Conservation (phyloP, 2,113 vertebrate species). For the Gambusia affinis region DNA sequence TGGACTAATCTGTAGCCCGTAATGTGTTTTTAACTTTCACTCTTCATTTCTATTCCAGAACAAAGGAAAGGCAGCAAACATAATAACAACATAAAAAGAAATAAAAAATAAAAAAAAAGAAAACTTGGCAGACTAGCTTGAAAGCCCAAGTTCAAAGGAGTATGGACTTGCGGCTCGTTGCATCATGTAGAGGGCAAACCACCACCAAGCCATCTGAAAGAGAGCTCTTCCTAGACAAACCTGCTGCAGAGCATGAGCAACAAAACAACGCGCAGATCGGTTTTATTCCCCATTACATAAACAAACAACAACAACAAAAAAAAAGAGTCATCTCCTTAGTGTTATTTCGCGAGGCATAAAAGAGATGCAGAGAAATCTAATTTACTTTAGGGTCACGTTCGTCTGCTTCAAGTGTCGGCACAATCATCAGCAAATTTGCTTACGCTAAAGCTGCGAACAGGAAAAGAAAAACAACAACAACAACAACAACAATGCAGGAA, state of each 20-base stretch:
- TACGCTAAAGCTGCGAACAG: slow-evolving; percentile 20
- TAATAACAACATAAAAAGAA: slow-evolving; percentile 49
- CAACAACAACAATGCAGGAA: background rate
- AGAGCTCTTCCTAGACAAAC: slow-evolving; percentile 63
- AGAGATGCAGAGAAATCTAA: slow-evolving; percentile 59
- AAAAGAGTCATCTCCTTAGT: slow-evolving; percentile 11
- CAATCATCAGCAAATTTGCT: slow-evolving; percentile 55
- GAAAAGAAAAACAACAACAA: slow-evolving; percentile 38
- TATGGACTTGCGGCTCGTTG: slow-evolving; percentile 77
- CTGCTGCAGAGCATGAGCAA: slow-evolving; percentile 46
- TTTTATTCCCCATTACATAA: slow-evolving; percentile 40
- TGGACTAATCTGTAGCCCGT: background rate
- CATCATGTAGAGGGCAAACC: slow-evolving; percentile 78
- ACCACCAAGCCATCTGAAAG: slow-evolving; percentile 65
- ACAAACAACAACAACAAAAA: slow-evolving; percentile 18
- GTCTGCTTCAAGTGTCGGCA: slow-evolving; percentile 50
- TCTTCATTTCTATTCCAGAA: slow-evolving; percentile 48
- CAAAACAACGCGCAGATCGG: slow-evolving; percentile 59
- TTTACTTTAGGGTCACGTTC: slow-evolving; percentile 67
- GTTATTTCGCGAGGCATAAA: slow-evolving; percentile 54
- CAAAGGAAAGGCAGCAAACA: slow-evolving; percentile 47
- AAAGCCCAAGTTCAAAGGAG: slow-evolving; percentile 80
- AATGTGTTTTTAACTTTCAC: slow-evolving; percentile 28
- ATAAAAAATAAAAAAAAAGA: slow-evolving; percentile 31
- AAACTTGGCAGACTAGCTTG: slow-evolving; percentile 72